These are phyloP conservation scores for Luperina testacea DNA, from an alignment of 2,888 invertebrate genomes.

Conservation along the genomic window DNA sequence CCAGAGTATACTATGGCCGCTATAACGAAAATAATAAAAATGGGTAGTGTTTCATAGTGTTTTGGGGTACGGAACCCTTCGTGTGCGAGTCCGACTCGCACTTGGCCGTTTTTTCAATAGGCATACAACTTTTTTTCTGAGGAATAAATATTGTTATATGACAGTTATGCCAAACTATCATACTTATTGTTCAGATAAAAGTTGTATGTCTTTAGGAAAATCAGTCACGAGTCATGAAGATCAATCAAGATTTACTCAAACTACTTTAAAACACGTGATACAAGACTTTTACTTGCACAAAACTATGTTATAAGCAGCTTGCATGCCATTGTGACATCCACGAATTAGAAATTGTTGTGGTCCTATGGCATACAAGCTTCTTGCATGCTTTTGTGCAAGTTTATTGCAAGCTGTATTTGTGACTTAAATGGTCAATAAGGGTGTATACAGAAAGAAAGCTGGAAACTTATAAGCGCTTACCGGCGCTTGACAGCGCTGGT, in stretches of 20 bases:
- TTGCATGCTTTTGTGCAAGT: background rate
- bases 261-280: background rate
- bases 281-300: background rate
- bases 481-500: no score
- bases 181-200: background rate
- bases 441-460: no score
- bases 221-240: background rate
- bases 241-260: background rate
- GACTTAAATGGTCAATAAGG: background rate
- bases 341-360: background rate
- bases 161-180: background rate
- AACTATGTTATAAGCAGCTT: background rate
- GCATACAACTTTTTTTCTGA: background rate
- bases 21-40: no score
- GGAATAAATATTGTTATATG: background rate
- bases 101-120: background rate
- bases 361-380: background rate
- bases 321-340: background rate
- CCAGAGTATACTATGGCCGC: no score
- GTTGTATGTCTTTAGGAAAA: background rate
- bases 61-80: no score
- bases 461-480: no score
- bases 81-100: no score
- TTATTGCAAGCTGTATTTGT: background rate
- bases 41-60: no score